These are phyloP conservation scores for Capitella teleta DNA, from an alignment of 1,140 invertebrate genomes.

Conservation along the genomic window DNA sequence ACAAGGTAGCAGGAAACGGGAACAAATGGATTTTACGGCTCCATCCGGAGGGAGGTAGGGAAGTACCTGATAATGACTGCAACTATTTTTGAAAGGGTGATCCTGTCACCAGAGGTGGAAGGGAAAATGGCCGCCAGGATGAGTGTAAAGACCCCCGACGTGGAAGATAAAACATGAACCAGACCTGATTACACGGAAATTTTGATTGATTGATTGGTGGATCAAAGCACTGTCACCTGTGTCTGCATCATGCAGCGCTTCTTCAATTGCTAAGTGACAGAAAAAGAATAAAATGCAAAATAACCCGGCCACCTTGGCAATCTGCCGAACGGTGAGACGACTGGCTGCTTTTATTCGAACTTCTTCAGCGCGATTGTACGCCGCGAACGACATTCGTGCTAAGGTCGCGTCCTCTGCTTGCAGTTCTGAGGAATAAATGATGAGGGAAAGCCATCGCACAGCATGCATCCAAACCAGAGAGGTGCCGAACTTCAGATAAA, in stretches of 20 bases:
- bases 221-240: no score
- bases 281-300: no score
- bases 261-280: no score
- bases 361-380: slow-evolving; percentile 61
- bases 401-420: slow-evolving; percentile 73
- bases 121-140: slow-evolving; percentile 69
- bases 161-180: slow-evolving; percentile 68
- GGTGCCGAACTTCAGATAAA: slow-evolving; percentile 56
- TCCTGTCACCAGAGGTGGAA: slow-evolving; percentile 60
- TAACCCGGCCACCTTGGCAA: slow-evolving; percentile 60
- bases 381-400: slow-evolving; percentile 69
- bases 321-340: slow-evolving; percentile 57
- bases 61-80: slow-evolving; percentile 55
- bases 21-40: no score
- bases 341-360: slow-evolving; percentile 54
- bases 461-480: slow-evolving; percentile 27
- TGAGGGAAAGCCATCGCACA: not conserved
- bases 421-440: slow-evolving; percentile 43
- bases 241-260: no score
- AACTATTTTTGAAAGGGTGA: slow-evolving; percentile 66
- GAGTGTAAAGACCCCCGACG: slow-evolving; percentile 72
- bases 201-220: not conserved
- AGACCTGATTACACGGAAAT: slow-evolving; percentile 50
- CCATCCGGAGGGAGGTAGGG: no score
- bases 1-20: no score